phyloP scores from a whole-genome alignment of 2,888 invertebrate genomes.

The Eristalis pertinax region DNA sequence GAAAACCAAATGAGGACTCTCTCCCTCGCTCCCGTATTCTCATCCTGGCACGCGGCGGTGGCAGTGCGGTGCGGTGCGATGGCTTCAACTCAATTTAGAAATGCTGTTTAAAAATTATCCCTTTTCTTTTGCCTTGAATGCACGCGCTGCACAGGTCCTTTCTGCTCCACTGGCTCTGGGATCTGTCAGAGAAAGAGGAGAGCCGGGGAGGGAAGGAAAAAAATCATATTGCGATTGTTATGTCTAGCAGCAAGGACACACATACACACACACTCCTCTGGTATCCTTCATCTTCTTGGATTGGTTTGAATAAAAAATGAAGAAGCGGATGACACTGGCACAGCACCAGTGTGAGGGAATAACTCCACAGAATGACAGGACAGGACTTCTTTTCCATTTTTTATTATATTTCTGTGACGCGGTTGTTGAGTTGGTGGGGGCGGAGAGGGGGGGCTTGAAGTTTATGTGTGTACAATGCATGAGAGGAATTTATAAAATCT shows the following conservation, averaged over 20 bases:
- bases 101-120: conserved; percentile 72
- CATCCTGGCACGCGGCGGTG: neutral
- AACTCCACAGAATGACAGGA: conserved; percentile 57
- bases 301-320: conserved; percentile 57
- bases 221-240: conserved; percentile 68
- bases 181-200: neutral
- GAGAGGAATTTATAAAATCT: conserved; percentile 70
- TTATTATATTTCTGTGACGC: conserved; percentile 21
- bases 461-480: conserved; percentile 64
- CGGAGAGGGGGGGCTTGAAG: no score
- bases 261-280: conserved; percentile 1
- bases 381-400: conserved; percentile 10
- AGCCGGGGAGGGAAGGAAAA: conserved; percentile 22
- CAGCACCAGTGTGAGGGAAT: conserved; percentile 47
- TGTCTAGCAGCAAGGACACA: conserved; percentile 54
- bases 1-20: conserved; percentile 37
- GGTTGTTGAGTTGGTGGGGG: no score
- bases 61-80: conserved; percentile 26
- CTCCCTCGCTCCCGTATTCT: neutral
- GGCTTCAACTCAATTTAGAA: conserved; percentile 67
- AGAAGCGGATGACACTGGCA: conserved; percentile 64
- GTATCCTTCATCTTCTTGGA: conserved; percentile 51
- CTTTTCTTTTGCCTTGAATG: conserved; percentile 24
- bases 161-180: neutral
- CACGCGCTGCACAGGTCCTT: conserved; percentile 28